Conservation (phyloP, 2,888 invertebrate genomes). For the Coleophora deauratella region DNA sequence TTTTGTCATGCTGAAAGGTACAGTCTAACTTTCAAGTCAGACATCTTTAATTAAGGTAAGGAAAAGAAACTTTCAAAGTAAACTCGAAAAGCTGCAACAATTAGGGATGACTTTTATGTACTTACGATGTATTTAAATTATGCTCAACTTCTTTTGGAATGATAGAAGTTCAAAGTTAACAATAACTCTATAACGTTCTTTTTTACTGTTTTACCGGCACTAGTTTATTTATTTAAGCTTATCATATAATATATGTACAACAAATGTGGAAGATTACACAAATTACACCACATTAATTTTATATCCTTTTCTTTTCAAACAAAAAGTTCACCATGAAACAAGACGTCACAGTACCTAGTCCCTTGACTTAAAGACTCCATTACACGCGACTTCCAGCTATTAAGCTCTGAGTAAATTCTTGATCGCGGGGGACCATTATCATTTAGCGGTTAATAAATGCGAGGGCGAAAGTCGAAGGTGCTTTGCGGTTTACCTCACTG, state of each 20-base stretch:
- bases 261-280: too few relatives aligned
- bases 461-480: constrained; percentile 48
- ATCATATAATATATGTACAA: too few relatives aligned
- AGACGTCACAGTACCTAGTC: constrained; percentile 13
- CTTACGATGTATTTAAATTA: too few relatives aligned
- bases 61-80: too few relatives aligned
- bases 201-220: too few relatives aligned
- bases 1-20: neutral
- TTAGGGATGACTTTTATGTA: too few relatives aligned
- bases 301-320: neutral
- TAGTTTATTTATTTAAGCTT: too few relatives aligned
- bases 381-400: constrained; percentile 22
- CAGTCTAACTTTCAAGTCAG: neutral
- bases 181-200: too few relatives aligned
- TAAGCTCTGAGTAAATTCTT: constrained; percentile 44
- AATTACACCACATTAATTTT: too few relatives aligned
- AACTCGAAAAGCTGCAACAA: too few relatives aligned
- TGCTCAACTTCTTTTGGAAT: too few relatives aligned
- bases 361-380: constrained; percentile 15
- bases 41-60: neutral
- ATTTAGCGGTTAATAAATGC: constrained; percentile 64
- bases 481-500: constrained; percentile 23
- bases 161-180: too few relatives aligned
- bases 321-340: constrained; percentile 17
- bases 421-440: constrained; percentile 53